phyloP scores from a whole-genome alignment of 2,113 vertebrate species.

The Microcebus lehilahytsara region DNA sequence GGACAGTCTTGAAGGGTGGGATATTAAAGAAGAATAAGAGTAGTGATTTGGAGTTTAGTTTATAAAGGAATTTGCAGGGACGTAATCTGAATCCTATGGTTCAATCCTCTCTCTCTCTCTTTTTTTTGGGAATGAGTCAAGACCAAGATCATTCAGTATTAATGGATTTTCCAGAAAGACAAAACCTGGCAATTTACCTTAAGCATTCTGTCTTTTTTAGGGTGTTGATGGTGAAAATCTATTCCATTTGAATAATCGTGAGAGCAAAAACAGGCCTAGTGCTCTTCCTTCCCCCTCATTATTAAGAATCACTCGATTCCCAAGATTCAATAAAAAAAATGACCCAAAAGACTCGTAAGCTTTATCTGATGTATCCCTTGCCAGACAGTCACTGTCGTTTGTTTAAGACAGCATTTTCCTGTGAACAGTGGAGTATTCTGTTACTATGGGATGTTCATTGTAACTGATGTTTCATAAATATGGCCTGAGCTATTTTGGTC shows the following conservation, averaged over 20 bases:
- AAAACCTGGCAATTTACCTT: constrained; percentile 40
- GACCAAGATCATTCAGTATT: constrained; percentile 45
- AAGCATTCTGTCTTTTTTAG: constrained; percentile 13
- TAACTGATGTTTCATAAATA: constrained; percentile 35
- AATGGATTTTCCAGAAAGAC: constrained; percentile 58
- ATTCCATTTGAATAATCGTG: constrained; percentile 38
- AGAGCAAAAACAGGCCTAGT: constrained; percentile 47
- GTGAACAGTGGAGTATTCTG: background rate
- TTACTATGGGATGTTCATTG: background rate
- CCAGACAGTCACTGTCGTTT: background rate
- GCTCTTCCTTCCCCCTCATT: constrained; percentile 17
- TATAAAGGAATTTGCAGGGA: constrained; percentile 32
- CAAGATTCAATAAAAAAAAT: background rate
- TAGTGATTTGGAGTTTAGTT: constrained; percentile 11
- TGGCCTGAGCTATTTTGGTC: background rate
- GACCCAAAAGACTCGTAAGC: background rate
- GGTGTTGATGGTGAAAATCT: constrained; percentile 8
- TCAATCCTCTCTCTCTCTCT: background rate
- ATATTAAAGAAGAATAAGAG: background rate
- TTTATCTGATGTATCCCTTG: background rate
- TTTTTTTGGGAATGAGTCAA: constrained; percentile 10
- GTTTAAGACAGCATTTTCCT: constrained; percentile 46
- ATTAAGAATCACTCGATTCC: constrained; percentile 16
- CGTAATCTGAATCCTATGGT: background rate
- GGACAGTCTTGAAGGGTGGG: background rate